Evolutionary conservation across 37 sponge, comb jelly and placozoan genomes (phyloP).

Genomic region (Ephydatia muelleri): DNA sequence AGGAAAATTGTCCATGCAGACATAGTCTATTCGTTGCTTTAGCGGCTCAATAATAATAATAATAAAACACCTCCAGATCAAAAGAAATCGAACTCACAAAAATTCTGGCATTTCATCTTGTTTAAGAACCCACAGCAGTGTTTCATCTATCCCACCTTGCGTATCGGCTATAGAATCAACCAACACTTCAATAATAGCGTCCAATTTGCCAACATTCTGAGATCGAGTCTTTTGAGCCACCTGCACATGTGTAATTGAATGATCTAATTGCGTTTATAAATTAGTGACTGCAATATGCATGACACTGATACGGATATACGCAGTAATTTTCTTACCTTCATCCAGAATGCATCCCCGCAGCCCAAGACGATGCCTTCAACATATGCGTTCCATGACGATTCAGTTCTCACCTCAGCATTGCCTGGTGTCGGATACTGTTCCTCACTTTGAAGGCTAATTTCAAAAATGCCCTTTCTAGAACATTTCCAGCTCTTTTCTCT

Average conservation of each 20-base stretch:
- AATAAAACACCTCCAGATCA: too few species aligned
- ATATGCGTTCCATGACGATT: background rate
- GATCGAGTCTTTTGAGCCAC: slow-evolving; percentile 33
- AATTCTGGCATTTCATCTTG: slow-evolving; percentile 32
- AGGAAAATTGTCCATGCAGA: too few species aligned
- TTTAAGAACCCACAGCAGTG: slow-evolving; percentile 30
- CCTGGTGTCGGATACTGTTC: background rate
- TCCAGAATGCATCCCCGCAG: background rate
- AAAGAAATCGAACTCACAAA: slow-evolving; percentile 17
- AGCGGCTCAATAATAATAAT: too few species aligned
- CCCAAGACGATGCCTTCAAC: background rate
- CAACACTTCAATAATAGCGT: slow-evolving; percentile 64
- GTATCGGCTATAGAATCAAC: slow-evolving; percentile 29
- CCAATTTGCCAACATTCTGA: slow-evolving; percentile 15
- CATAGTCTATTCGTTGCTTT: too few species aligned
- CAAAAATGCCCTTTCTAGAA: background rate
- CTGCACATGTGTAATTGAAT: background rate
- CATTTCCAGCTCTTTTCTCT: background rate
- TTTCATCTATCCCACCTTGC: background rate
- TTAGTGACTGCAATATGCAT: background rate
- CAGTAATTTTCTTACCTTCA: background rate
- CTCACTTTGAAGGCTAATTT: background rate
- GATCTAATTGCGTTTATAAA: background rate
- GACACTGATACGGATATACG: too few species aligned
- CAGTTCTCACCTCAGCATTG: background rate